Evolutionary conservation across 1,140 invertebrate genomes (phyloP), one percentile per base, ranked within the genome.

Genomic region (Chelonus insularis): DNA sequence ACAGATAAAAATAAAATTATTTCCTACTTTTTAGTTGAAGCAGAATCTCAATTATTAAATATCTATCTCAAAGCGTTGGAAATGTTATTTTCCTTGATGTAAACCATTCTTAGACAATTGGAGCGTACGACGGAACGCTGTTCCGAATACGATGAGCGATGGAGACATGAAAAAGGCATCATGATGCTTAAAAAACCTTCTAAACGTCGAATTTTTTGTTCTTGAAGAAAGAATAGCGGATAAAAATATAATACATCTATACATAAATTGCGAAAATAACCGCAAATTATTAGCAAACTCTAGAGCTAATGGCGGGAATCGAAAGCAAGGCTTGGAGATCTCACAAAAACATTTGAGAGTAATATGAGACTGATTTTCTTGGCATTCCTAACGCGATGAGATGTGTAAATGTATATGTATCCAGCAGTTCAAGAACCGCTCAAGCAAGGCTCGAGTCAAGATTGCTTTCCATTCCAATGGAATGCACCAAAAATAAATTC

Each of bases 401-500:
- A 45, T 29, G 23, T 57, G 20, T 57, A 18, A 16, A 57, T 16
- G 41, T 57, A 41, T 25, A n/a, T 41, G n/a, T 41, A 47, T 45
- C 23, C 55, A 45, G 16, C 55, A 21, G 39, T 47, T 45, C 55
- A 39, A 39, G 51, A 25, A 37, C 39, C 54, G 54, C 29, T 54
- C 51, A 36, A 54, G 36, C 54, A 39, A 37, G 36, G 21, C 34
- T 20, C 55, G 43, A 58, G 20, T 37, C 37, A 20, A 37, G 18
- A 50, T 54, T 54, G 25, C 55, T 58, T 56, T 18, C 51, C 60
- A 57, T 54, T 60, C 54, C 57, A 41, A 60, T 71, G 71, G 67
- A 73, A 74, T 73, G 73, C 67, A 71, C 73, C 69, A 59, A 73
- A 74, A 74, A 74, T 74, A 74, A 69, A 68, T 74, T 69, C 43